Conservation (phyloP, 2,797 vertebrate species). For the Danio jaintianensis region DNA sequence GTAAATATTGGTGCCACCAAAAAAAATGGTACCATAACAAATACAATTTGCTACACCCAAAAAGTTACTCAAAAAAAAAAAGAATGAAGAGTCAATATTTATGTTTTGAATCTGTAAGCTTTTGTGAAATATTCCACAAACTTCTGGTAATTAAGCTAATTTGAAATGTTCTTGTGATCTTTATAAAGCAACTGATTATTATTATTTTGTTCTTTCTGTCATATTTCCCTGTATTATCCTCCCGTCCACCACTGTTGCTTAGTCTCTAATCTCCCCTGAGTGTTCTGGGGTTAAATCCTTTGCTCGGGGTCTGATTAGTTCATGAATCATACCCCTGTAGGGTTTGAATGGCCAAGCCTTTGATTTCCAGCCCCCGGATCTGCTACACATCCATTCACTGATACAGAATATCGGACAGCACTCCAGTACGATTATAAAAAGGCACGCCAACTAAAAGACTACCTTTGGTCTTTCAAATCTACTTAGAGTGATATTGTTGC, state of each 20-base stretch:
- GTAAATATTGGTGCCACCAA: too few relatives aligned
- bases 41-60: too few relatives aligned
- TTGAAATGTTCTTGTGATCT: too few relatives aligned
- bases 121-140: too few relatives aligned
- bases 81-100: too few relatives aligned
- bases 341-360: not conserved
- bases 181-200: too few relatives aligned
- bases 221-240: not conserved
- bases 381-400: not conserved
- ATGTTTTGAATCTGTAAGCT: too few relatives aligned
- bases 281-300: constrained; percentile 2
- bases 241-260: not conserved
- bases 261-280: not conserved
- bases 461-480: constrained; percentile 27
- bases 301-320: not conserved
- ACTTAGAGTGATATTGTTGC: constrained; percentile 11
- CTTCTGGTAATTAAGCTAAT: too few relatives aligned
- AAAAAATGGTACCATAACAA: too few relatives aligned
- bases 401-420: not conserved
- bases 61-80: too few relatives aligned
- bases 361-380: not conserved
- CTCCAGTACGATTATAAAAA: constrained; percentile 3
- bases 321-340: not conserved
- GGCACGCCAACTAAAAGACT: constrained; percentile 16
- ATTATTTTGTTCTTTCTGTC: not conserved